Percentiles rank a stretch among this genome's conserved stretches.
Evolutionary conservation across 1,140 invertebrate genomes (phyloP).

Genomic region (Bombus waltoni): DNA sequence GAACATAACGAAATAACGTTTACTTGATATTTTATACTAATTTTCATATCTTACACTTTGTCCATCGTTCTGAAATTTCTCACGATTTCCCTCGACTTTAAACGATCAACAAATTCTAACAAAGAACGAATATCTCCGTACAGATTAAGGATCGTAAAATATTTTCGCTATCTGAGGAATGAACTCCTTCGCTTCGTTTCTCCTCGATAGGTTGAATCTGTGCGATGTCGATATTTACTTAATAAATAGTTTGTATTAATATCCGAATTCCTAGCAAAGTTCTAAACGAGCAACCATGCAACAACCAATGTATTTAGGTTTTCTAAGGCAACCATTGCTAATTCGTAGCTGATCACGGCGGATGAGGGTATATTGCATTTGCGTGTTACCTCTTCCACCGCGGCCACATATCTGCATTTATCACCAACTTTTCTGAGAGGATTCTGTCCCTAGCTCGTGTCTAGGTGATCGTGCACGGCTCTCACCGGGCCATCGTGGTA

Average conservation of each 20-base stretch:
- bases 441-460: constrained; percentile 46
- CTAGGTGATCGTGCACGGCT: constrained; percentile 43
- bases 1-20: no score
- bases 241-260: neutral
- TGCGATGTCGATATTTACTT: neutral
- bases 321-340: constrained; percentile 12
- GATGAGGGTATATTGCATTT: constrained; percentile 65
- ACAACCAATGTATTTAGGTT: neutral
- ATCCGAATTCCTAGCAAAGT: neutral
- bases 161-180: no score
- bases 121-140: no score
- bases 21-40: no score
- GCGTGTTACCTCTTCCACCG: constrained; percentile 55
- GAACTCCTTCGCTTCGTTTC: neutral
- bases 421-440: constrained; percentile 60
- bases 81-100: no score
- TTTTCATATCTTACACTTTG: no score
- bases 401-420: constrained; percentile 66
- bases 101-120: no score
- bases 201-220: neutral
- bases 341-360: neutral
- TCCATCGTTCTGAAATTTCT: no score
- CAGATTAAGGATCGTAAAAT: no score
- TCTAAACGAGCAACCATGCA: neutral
- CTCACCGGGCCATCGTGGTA: constrained; percentile 39